These are phyloP conservation scores for Drosophila aldrichi DNA, from an alignment of 2,888 invertebrate species.

Conservation along the genomic window DNA sequence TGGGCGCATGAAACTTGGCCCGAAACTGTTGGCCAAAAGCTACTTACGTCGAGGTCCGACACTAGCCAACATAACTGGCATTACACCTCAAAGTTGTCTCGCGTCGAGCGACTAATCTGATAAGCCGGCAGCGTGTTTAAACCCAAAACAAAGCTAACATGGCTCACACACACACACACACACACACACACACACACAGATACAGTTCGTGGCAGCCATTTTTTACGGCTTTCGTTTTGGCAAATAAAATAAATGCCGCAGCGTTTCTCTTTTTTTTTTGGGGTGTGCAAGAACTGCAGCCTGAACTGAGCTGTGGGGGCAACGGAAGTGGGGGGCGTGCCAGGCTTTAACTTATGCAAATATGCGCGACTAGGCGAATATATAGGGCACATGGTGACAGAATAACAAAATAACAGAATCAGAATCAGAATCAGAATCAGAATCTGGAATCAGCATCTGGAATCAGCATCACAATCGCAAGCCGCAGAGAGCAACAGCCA, in stretches of 20 bases:
- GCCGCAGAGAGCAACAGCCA: neutral
- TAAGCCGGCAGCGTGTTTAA: conserved; percentile 34
- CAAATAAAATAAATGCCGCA: conserved; percentile 49
- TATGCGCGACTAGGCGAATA: conserved; percentile 40
- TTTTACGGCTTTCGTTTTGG: no score
- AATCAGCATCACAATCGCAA: conserved; percentile 27
- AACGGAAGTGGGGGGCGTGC: conserved; percentile 15
- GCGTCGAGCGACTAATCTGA: conserved; percentile 38
- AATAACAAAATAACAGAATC: conserved; percentile 45
- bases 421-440: conserved; percentile 3
- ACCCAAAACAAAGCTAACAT: conserved; percentile 40
- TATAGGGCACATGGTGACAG: conserved; percentile 41
- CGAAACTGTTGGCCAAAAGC: neutral
- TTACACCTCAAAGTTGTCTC: conserved; percentile 8
- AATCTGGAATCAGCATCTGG: conserved; percentile 21
- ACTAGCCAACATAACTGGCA: conserved; percentile 1
- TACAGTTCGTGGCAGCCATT: conserved; percentile 17
- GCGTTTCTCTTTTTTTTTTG: conserved; percentile 22
- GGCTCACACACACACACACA: neutral
- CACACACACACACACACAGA: no score
- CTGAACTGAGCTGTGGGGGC: neutral
- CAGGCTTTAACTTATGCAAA: conserved; percentile 51
- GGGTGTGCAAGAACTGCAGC: conserved; percentile 36
- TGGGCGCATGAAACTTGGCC: neutral
- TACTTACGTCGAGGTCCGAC: neutral